A percentile compares a stretch with the other conserved stretches of the same genome.
These are phyloP conservation scores for Hystrix brachyura DNA, from an alignment of 2,113 vertebrate genomes.

Conservation along the genomic window DNA sequence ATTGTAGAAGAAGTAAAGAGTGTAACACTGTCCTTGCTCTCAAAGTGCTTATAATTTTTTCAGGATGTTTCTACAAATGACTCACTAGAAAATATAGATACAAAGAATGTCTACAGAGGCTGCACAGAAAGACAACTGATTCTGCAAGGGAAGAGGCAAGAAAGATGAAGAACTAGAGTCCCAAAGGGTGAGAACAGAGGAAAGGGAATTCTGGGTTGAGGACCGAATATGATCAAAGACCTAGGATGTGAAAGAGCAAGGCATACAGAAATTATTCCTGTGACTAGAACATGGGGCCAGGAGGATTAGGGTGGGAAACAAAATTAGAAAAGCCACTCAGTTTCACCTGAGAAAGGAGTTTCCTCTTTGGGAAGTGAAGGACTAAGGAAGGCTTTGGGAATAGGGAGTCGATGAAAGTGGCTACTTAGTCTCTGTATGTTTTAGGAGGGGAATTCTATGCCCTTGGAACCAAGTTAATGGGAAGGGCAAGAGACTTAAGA, in stretches of 20 bases:
- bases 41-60: slow-evolving; percentile 15
- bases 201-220: background rate
- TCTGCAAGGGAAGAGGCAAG: background rate
- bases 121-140: background rate
- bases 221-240: background rate
- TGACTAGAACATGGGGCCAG: background rate
- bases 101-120: background rate
- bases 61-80: background rate
- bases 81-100: background rate
- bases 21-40: background rate
- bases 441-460: slow-evolving; percentile 20
- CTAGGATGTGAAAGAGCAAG: background rate
- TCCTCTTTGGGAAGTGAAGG: background rate
- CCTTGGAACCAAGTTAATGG: background rate
- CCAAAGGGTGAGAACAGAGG: background rate
- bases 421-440: background rate
- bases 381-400: background rate
- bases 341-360: background rate
- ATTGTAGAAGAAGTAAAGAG: background rate
- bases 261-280: background rate
- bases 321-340: background rate
- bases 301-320: background rate
- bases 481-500: background rate
- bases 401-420: background rate
- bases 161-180: background rate